Base-by-base conservation (phyloP, 2,113 vertebrate species). In the Hassar affinis region DNA sequence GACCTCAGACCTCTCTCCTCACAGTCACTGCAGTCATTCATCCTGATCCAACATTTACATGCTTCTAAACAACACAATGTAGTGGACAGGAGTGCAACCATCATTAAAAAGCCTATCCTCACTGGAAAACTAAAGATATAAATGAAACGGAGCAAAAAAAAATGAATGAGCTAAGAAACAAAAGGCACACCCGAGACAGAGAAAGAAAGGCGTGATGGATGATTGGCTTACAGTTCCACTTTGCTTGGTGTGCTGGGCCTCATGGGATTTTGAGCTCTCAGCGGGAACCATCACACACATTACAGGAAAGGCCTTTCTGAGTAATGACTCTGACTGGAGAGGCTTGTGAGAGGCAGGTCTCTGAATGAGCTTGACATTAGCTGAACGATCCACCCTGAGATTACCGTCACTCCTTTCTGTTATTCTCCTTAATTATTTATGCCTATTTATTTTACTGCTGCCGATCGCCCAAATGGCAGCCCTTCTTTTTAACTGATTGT, bases 371-470 rank as follows among this genome's bases (percentile, higher is more conserved):
- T 81, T 87, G 85, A 85, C 81, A 86, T 88, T 84, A 84, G 81
- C 64, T 17, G 38, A 80, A 71, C 64, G 71, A 85, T 84, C 66
- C 74, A 78, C 68, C 79, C 61, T 56, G 81, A 85, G 83, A 79
- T 84, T 76, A 72, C 71, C n/a, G 72, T 72, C 49, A 22, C 77
- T 59, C 56, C 20, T 71, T 84, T 79, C 82, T 80, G 80, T 88
- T 86, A 83, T 66, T 72, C 68, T 75, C 25, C 51, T 87, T 83
- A 89, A 89, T 89, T 89, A 88, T 89, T 88, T 85, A 88, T 79
- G 85, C 68, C 81, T 71, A 82, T 86, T 86, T 86, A 86, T 87
- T 88, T 79, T 85, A 87, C 76, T 27, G 79, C 78, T 87, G 62
- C 79, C 54, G 72, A 81, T 47, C 68, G 45, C 59, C 79, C 78